phyloP scores from a whole-genome alignment of 2,888 invertebrate genomes.

The Diaprepes abbreviatus region DNA sequence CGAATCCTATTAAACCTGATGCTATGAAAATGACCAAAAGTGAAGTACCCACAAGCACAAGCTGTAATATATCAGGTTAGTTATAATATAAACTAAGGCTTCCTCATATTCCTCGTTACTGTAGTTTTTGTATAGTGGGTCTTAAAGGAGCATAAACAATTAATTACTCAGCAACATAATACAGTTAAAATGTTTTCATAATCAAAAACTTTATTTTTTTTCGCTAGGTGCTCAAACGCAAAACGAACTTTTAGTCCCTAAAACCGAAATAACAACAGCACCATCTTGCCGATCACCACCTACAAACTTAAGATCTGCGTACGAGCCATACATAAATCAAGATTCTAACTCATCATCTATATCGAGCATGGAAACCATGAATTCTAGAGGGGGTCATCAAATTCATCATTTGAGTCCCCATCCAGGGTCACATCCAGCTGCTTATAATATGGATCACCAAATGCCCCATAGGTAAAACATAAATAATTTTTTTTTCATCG shows the following conservation, averaged over 20 bases:
- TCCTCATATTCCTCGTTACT: too few relatives aligned
- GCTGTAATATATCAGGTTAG: constrained; percentile 66
- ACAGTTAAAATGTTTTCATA: too few relatives aligned
- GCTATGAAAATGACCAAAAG: constrained; percentile 72
- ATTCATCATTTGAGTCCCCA: constrained; percentile 67
- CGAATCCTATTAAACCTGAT: constrained; percentile 62
- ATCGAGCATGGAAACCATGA: constrained; percentile 79
- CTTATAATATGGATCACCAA: constrained; percentile 70
- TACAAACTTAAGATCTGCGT: constrained; percentile 69
- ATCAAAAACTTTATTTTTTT: background rate
- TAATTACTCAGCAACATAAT: too few relatives aligned
- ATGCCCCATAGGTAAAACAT: constrained; percentile 66
- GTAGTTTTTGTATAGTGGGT: too few relatives aligned
- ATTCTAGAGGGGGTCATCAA: constrained; percentile 67
- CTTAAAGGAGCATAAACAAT: too few relatives aligned
- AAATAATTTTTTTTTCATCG: too few relatives aligned
- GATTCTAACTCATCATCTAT: constrained; percentile 80
- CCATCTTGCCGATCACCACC: constrained; percentile 68
- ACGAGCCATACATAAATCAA: constrained; percentile 77
- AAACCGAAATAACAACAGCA: constrained; percentile 71
- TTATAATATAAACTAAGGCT: too few relatives aligned
- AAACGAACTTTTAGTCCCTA: constrained; percentile 76
- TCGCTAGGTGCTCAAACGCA: constrained; percentile 61
- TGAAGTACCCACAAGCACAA: constrained; percentile 64
- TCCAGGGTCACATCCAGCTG: constrained; percentile 68